Evolutionary conservation across 2,797 vertebrate genomes (phyloP).

Genomic region (Tarsius wallacei): DNA sequence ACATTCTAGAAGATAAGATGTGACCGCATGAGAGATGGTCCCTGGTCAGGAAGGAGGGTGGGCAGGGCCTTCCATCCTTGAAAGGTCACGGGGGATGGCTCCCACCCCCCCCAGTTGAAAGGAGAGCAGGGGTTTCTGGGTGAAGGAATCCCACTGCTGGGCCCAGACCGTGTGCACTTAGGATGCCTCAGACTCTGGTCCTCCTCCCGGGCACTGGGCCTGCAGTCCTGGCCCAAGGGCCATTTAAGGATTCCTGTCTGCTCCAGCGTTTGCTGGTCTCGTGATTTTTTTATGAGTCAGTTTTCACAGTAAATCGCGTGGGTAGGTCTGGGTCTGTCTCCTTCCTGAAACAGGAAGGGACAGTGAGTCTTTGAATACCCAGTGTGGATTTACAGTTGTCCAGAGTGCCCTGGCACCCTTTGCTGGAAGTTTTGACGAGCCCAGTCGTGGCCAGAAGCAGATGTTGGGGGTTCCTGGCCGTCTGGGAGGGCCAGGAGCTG

Average conservation of each 20-base stretch:
- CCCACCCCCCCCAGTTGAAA: background rate
- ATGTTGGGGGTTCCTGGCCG: background rate
- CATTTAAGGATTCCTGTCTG: background rate
- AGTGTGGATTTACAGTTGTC: no score
- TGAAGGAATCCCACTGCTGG: background rate
- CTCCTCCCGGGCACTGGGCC: background rate
- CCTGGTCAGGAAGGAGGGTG: accelerated
- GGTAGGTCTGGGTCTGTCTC: slow-evolving; percentile 19
- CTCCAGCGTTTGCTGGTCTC: background rate
- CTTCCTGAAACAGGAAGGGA: background rate
- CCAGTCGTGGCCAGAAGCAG: background rate
- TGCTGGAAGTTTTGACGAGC: background rate
- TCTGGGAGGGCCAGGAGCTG: background rate
- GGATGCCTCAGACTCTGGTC: background rate
- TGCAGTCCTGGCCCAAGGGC: no score
- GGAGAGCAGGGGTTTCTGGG: background rate
- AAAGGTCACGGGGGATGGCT: background rate
- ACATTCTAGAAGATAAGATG: background rate
- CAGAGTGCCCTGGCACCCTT: background rate
- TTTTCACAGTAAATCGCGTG: background rate
- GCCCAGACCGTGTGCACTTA: background rate
- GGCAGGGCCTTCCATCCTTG: background rate
- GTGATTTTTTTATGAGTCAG: slow-evolving; percentile 12
- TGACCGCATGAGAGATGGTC: background rate
- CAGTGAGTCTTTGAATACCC: no score